A percentile compares a stretch with the other conserved stretches of the same genome.
These are phyloP conservation scores for Sebastes itinus DNA, from an alignment of 2,797 vertebrate species.

Conservation along the genomic window DNA sequence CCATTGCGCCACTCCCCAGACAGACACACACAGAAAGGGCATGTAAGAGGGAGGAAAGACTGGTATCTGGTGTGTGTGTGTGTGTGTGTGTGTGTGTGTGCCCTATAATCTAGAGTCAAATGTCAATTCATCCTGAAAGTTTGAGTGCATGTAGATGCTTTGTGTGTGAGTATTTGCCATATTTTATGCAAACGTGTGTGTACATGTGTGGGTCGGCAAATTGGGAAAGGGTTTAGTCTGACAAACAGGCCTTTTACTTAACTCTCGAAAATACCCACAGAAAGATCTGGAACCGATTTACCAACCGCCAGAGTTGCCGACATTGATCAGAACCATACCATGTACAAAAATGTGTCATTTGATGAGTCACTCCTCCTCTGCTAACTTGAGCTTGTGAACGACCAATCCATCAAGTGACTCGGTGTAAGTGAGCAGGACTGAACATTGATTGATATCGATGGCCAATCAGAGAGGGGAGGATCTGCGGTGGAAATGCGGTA, in stretches of 20 bases:
- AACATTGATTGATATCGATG: slow-evolving; percentile 66
- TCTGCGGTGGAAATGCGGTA: slow-evolving; percentile 72
- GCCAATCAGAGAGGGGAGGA: slow-evolving; percentile 59
- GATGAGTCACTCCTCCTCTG: slow-evolving; percentile 48
- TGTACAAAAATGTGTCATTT: slow-evolving; percentile 28
- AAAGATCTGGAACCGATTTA: slow-evolving; percentile 35
- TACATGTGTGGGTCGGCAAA: slow-evolving; percentile 2
- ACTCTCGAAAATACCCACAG: slow-evolving; percentile 24
- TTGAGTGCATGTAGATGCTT: background rate
- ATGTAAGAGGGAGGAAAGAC: slow-evolving; percentile 32
- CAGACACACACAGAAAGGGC: slow-evolving; percentile 49
- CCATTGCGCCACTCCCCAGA: slow-evolving; percentile 60
- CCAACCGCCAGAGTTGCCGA: background rate
- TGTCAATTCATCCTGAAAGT: slow-evolving; percentile 29
- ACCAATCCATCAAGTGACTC: slow-evolving; percentile 13
- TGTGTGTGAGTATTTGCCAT: background rate
- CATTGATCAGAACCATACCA: slow-evolving; percentile 29
- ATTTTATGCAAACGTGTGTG: slow-evolving; percentile 10
- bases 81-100: background rate
- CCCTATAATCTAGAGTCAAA: slow-evolving; percentile 35
- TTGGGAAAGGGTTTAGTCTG: slow-evolving; percentile 9
- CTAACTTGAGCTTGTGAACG: slow-evolving; percentile 34
- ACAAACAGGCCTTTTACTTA: slow-evolving; percentile 19
- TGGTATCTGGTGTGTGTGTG: slow-evolving; percentile 25
- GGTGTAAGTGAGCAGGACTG: slow-evolving; percentile 28